Base-by-base conservation (phyloP, 2,797 vertebrate genomes). In the Mallotus villosus region DNA sequence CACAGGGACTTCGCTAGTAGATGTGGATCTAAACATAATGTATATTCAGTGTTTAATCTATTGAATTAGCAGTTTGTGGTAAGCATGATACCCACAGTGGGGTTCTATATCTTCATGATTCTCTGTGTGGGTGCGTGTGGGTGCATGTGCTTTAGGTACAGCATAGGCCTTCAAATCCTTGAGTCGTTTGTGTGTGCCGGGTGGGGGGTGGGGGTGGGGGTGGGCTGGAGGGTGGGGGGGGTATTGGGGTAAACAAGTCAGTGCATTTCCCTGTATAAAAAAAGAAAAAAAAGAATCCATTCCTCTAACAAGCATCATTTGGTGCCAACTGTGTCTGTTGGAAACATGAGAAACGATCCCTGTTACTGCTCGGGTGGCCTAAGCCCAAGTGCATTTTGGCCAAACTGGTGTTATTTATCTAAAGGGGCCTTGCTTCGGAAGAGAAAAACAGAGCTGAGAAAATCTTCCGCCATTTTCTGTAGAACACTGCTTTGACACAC, bases 261-360 rank as follows among this genome's bases (percentile, higher is more conserved):
- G 60, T 70, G 71, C 60, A 72, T 77, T 67, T 34, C 53, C 9
- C 49, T 67, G 58, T 55, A 46, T 74, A 17, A 17, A 16, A 55
- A 19, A 60, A 61, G 49, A 62, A 63, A 32, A 11, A 11, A 1
- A 7, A 59, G 70, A 70, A 77, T 74, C 72, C 49, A 67, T 74
- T 27, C 68, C 49, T 77, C 67, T 71, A 74, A 77, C 73, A 67
- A 51, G 63, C 67, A 63, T 77, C 66, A 77, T 77, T 77, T 64
- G 24, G 57, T 57, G 68, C 53, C 70, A 19, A 53, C 41, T n/a
- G 32, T 67, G 62, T 67, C 76, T 74, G 46, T 12, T 51, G 72
- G 67, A 73, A 24, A 73, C 71, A 63, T 55, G 29, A 63, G 67
- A 74, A 71, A 74, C 58, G 62, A 70, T 63, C 58, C 27, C 12